Conservation (phyloP, 2,888 invertebrate genomes). For the Diloba caeruleocephala region DNA sequence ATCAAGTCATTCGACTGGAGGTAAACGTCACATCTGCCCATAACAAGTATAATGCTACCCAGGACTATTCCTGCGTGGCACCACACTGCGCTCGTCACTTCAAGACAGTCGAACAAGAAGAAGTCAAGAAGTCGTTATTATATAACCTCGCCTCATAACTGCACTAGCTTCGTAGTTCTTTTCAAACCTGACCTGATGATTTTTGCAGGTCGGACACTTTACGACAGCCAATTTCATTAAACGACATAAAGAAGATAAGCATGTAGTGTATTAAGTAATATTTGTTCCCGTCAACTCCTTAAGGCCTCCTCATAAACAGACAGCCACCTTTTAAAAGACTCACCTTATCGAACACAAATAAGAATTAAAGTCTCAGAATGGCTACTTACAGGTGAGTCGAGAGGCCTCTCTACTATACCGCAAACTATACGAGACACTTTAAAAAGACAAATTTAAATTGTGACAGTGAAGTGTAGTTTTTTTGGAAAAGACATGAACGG, state of each 20-base stretch:
- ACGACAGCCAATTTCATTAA: constrained; percentile 3
- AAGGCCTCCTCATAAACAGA: constrained; percentile 41
- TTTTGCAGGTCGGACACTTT: too few species aligned
- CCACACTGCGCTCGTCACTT: too few species aligned
- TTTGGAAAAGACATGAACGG: constrained; percentile 26
- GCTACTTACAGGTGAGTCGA: constrained; percentile 43
- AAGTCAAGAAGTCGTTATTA: too few species aligned
- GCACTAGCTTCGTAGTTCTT: too few species aligned
- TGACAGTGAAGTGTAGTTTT: constrained; percentile 37
- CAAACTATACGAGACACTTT: constrained; percentile 38
- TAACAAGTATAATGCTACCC: too few species aligned
- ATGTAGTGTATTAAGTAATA: neutral
- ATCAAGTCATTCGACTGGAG: too few species aligned
- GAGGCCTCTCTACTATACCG: constrained; percentile 23
- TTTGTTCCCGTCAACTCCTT: constrained; percentile 6
- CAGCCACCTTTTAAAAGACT: constrained; percentile 55
- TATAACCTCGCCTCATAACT: too few species aligned
- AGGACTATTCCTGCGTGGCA: too few species aligned
- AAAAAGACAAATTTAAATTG: constrained; percentile 39
- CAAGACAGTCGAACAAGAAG: too few species aligned
- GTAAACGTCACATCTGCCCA: too few species aligned
- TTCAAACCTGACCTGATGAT: too few species aligned
- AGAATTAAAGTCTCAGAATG: constrained; percentile 54
- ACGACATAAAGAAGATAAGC: constrained; percentile 7
- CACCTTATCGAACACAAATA: constrained; percentile 39